Evolutionary conservation across 2,113 vertebrate genomes (phyloP), one percentile per base, ranked within the genome.

Genomic region (Microcebus griseorufus): DNA sequence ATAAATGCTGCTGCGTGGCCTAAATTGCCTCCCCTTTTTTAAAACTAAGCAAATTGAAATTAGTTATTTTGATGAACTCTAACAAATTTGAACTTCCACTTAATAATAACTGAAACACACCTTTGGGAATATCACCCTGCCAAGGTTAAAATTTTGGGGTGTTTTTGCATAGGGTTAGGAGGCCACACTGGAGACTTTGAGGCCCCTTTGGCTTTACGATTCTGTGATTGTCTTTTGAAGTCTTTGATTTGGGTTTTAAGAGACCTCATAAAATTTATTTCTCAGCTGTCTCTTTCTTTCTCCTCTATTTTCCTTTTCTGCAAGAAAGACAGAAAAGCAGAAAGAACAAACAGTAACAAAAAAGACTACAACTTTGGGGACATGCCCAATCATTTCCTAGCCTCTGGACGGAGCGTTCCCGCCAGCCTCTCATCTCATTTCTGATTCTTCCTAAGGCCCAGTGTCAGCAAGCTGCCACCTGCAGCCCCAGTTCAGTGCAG

Each of bases 1-100:
- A 95, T 97, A 96, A 96, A 97, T 84, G 70, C 86, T 80, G 62
- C 62, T 27, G 1, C 37, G 16, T 95, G 97, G 70, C 97, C 97
- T 97, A 95, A 97, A 96, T 97, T 97, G 80, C 6, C 70, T 55
- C 90, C 70, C 75, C 80, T 42, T 88, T 75, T 82, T 48, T 81
- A 90, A 13, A 75, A 53, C 45, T 45, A 90, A 94, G 80, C 58
- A 96, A 96, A 95, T 96, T 93, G 67, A 82, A 94, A 94, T 95
- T 91, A 85, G 37, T 39, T 32, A 45, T 82, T 39, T 39, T 2
- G 5, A 58, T 90, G 67, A 45, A 92, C 78, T 67, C 42, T 62
- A 51, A 89, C 73, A 97, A 55, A 88, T 93, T 84, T 96, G 89
- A 76, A 84, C 70, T 95, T 91, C n/a, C 51, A 12, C 39, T 90